Conservation (phyloP, 2,113 vertebrate genomes). For the Alouatta palliata region DNA sequence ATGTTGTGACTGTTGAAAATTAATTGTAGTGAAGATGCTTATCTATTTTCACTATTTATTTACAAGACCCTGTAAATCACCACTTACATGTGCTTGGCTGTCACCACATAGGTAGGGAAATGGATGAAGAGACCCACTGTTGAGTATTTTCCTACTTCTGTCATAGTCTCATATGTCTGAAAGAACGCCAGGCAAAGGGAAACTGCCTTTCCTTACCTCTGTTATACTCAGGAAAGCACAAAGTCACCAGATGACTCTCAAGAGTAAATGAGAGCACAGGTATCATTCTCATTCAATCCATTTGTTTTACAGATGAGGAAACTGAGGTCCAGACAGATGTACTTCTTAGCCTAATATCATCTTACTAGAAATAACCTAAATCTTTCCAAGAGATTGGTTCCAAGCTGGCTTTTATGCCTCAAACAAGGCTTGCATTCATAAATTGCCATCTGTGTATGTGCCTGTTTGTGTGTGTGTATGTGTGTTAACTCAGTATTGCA, state of each 20-base stretch:
- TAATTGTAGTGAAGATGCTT: neutral
- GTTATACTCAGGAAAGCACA: neutral
- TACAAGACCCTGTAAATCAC: no score
- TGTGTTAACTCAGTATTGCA: neutral
- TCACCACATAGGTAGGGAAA: neutral
- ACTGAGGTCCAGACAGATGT: neutral
- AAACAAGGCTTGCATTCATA: neutral
- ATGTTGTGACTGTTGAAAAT: neutral
- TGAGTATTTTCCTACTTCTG: neutral
- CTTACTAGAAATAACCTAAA: neutral
- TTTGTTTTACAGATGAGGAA: constrained; percentile 30
- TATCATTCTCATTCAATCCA: neutral
- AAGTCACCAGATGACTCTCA: neutral
- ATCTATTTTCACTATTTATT: neutral
- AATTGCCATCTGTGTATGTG: neutral
- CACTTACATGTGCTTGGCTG: neutral
- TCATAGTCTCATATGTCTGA: accelerated
- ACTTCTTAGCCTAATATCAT: neutral
- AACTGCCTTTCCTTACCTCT: neutral
- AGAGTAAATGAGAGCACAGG: neutral
- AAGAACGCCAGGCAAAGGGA: neutral
- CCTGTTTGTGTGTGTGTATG: neutral
- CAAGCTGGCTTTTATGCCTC: neutral
- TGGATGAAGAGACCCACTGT: accelerated
- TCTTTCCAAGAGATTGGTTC: neutral